Percentiles rank a stretch among this genome's conserved stretches.
phyloP scores from a whole-genome alignment of 2,113 vertebrate genomes.

The Aptenodytes forsteri region DNA sequence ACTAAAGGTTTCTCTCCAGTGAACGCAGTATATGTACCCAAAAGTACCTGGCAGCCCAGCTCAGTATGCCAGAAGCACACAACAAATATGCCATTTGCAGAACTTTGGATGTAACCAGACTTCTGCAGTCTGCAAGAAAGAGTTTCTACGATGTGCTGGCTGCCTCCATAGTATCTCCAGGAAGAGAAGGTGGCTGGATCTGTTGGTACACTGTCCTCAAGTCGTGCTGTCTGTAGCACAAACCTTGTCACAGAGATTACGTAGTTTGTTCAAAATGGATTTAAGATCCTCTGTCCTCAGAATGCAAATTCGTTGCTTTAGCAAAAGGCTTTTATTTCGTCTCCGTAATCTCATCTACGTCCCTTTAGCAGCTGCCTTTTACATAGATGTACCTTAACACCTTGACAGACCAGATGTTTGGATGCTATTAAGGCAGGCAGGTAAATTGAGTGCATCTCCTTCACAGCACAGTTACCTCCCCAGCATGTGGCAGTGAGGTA shows the following conservation, averaged over 20 bases:
- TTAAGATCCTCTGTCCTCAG: not conserved
- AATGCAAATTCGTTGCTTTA: not conserved
- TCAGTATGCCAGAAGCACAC: not conserved
- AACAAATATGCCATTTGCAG: not conserved
- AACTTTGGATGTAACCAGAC: not conserved
- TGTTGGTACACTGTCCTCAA: not conserved
- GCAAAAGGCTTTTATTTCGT: not conserved
- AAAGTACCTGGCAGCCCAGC: not conserved
- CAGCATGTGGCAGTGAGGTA: not conserved
- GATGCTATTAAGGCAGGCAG: not conserved
- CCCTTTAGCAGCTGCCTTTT: not conserved
- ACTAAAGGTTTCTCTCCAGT: not conserved
- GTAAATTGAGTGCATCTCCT: constrained; percentile 20
- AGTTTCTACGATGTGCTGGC: not conserved
- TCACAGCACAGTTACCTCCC: not conserved
- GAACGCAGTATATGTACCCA: not conserved
- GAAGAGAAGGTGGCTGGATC: not conserved
- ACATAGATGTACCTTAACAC: not conserved
- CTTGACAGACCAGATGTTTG: not conserved
- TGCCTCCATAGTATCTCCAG: not conserved
- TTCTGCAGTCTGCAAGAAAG: not conserved
- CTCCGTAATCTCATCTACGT: not conserved
- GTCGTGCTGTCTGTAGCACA: rapidly evolving
- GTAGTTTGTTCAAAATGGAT: not conserved
- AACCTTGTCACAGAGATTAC: not conserved